Conservation (phyloP, 2,888 invertebrate species). For the Osmoderma eremita region DNA sequence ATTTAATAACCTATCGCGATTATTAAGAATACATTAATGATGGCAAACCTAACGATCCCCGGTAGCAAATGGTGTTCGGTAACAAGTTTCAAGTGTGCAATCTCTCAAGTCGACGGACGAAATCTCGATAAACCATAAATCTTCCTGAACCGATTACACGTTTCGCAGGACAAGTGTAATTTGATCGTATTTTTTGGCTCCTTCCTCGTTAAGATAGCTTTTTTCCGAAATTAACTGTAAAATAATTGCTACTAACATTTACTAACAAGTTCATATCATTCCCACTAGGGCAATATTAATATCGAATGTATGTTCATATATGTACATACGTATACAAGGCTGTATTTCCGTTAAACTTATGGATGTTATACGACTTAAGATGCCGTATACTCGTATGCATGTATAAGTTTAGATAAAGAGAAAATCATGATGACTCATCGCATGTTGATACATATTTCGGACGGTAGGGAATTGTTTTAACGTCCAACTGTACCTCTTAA, state of each 20-base stretch:
- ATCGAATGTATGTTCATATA: too few species aligned
- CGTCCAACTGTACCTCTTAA: slow-evolving; percentile 50
- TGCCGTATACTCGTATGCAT: too few species aligned
- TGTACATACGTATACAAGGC: too few species aligned
- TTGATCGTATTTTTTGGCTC: background rate
- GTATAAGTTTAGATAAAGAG: slow-evolving; percentile 1
- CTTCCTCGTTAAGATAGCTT: background rate
- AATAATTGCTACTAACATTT: background rate
- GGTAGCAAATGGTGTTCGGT: background rate
- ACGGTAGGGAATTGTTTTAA: slow-evolving; percentile 51
- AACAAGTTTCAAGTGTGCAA: slow-evolving; percentile 12
- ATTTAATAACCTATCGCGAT: slow-evolving; percentile 17
- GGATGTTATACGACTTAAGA: too few species aligned
- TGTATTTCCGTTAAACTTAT: too few species aligned
- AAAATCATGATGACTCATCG: slow-evolving; percentile 50
- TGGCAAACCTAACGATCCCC: slow-evolving; percentile 3
- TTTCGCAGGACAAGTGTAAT: background rate
- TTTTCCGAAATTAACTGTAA: slow-evolving; percentile 5
- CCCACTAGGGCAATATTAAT: too few species aligned
- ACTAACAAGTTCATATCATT: background rate
- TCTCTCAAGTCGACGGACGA: slow-evolving; percentile 1
- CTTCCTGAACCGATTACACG: background rate
- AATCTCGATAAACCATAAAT: slow-evolving; percentile 20
- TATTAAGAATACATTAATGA: slow-evolving; percentile 18
- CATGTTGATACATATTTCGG: slow-evolving; percentile 51